Evolutionary conservation across 92 coral and sea anemone species (phyloP), one percentile per base, ranked within the genome.

Genomic region (Zoanthus sociatus): DNA sequence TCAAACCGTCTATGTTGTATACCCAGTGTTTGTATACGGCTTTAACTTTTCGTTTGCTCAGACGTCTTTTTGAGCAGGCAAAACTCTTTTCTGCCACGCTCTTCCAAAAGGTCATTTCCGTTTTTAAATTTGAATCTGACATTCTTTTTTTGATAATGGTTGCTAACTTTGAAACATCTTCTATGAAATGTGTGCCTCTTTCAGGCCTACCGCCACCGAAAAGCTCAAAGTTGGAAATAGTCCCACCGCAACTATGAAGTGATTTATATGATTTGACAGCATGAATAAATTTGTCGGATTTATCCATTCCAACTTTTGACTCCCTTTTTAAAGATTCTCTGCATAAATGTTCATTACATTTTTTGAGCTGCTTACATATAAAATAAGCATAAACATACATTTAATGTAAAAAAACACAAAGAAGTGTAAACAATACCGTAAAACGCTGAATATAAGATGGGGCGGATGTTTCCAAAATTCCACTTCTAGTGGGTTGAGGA

Each of bases 21-120:
- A 21, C 26, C 77, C 77, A 73, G 21, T 47, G 51, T 44, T 72
- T 72, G 77, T 73, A 73, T 42, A 73, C 45, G 20, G 53, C 53
- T 18, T 37, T 42, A 37, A 73, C 21, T 47, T 73, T 73, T 73
- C 1, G 8, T 44, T 47, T 44, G 10, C 77, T 73, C 16, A 73
- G 53, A 15, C 54, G 47, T 73, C 77, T 73, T 37, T 44, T 47
- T 1, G 77, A 73, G 21, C 77, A 73, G 11, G 53, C 10, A 14
- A 73, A 73, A 42, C 42, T 42, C 21, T 42, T 54, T 47, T 7
- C 45, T 2, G 77, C 77, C 3, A 73, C 53, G 9, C 10, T 9
- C 14, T 73, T 73, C 55, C 77, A 63, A 42, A 73, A 42, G 7
- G 31, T 9, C 77, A 73, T 73, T 2, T 72, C 18, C 10, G 16